A percentile compares a stretch with the other conserved stretches of the same genome.
Conservation (phyloP, 2,113 vertebrate genomes). For the Ictidomys tridecemlineatus region DNA sequence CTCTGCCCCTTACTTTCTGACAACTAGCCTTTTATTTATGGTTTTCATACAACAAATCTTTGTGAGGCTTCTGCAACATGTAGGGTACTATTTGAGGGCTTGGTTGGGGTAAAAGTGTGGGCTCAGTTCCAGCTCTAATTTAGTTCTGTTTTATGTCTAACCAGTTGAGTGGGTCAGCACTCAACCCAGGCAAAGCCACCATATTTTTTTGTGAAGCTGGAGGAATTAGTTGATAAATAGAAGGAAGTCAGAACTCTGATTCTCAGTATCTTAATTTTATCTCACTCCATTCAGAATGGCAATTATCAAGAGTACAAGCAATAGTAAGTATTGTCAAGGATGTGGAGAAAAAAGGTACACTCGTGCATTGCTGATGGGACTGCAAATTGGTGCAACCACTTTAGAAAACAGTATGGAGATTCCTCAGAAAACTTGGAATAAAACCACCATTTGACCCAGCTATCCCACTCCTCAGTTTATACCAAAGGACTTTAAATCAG, state of each 20-base stretch:
- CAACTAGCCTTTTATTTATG: not conserved
- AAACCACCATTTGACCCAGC: too few species aligned
- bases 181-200: not conserved
- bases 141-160: not conserved
- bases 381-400: too few species aligned
- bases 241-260: not conserved
- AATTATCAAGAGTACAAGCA: too few species aligned
- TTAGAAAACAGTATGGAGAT: too few species aligned
- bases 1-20: not conserved
- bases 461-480: too few species aligned
- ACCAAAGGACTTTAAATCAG: too few species aligned
- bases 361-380: too few species aligned
- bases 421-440: too few species aligned
- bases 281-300: too few species aligned
- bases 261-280: not conserved
- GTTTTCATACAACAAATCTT: not conserved
- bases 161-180: not conserved
- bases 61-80: not conserved
- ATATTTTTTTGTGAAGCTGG: not conserved
- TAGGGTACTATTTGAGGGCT: not conserved
- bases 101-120: not conserved
- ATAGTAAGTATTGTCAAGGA: too few species aligned
- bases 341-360: too few species aligned
- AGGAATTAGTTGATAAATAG: not conserved
- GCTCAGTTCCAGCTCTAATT: not conserved